A percentile compares a stretch with the other conserved stretches of the same genome.
phyloP scores from a whole-genome alignment of 2,888 invertebrate genomes.

The Tachystola acroxantha region DNA sequence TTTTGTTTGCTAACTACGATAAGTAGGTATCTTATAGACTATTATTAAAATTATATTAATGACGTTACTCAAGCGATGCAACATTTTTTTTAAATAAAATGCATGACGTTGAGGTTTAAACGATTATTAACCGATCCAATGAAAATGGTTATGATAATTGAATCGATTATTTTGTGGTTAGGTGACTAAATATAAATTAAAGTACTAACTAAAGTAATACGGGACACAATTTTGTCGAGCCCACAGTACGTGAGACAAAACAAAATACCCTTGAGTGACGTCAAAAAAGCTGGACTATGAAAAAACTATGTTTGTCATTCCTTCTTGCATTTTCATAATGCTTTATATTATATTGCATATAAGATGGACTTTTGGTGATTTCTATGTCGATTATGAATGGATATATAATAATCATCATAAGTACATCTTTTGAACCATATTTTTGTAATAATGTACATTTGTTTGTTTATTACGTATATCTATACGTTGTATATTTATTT shows the following conservation, averaged over 20 bases:
- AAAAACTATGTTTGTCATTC: conserved; percentile 10
- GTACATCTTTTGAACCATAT: conserved; percentile 11
- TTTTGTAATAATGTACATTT: conserved; percentile 53
- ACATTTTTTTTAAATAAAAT: too few relatives aligned
- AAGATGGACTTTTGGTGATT: background rate
- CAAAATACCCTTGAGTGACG: background rate
- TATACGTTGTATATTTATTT: conserved; percentile 7
- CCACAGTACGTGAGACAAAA: too few relatives aligned
- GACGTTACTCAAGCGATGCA: too few relatives aligned
- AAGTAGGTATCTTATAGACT: too few relatives aligned
- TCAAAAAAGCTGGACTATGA: conserved; percentile 2
- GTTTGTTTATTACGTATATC: conserved; percentile 54
- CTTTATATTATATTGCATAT: background rate
- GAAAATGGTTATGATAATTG: too few relatives aligned
- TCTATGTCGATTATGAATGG: background rate
- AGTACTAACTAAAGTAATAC: too few relatives aligned
- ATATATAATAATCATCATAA: background rate
- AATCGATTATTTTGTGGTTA: too few relatives aligned
- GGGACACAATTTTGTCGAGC: too few relatives aligned
- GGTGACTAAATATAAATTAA: too few relatives aligned
- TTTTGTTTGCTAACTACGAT: conserved; percentile 10
- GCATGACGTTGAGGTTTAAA: too few relatives aligned
- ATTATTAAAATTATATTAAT: too few relatives aligned
- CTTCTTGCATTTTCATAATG: conserved; percentile 14
- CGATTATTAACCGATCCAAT: too few relatives aligned